Percentiles rank a stretch among this genome's conserved stretches.
Conservation (phyloP, 1,140 invertebrate genomes). For the Andricus grossulariae region DNA sequence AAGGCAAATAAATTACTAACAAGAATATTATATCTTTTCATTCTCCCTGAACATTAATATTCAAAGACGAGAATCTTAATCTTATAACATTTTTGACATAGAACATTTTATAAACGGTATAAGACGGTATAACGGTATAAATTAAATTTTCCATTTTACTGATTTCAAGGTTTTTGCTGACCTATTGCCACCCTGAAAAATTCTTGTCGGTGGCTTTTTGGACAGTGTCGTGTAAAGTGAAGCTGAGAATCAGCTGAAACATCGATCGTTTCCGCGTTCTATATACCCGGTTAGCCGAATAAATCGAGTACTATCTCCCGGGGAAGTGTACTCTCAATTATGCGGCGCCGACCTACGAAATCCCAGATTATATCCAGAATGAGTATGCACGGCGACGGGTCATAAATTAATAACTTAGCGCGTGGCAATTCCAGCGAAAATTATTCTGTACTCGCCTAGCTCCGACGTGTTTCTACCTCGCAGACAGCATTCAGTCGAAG, state of each 20-base stretch:
- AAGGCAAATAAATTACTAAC: too few relatives aligned
- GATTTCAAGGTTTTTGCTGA: not conserved
- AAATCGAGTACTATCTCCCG: conserved; percentile 54
- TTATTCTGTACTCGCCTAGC: conserved; percentile 39
- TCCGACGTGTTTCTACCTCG: conserved; percentile 31
- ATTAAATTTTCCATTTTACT: not conserved
- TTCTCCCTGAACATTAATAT: too few relatives aligned
- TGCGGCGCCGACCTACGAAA: conserved; percentile 51
- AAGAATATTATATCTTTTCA: too few relatives aligned
- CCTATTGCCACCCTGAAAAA: not conserved
- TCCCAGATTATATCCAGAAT: conserved; percentile 57
- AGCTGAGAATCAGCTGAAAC: conserved; percentile 53
- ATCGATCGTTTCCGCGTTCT: conserved; percentile 58
- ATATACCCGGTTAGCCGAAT: conserved; percentile 54
- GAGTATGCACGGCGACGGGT: conserved; percentile 49
- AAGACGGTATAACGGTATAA: too few relatives aligned
- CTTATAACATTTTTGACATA: too few relatives aligned
- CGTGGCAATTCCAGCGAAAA: conserved; percentile 52
- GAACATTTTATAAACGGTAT: too few relatives aligned
- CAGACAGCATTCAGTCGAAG: conserved; percentile 32
- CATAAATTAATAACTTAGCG: conserved; percentile 59
- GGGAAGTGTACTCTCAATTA: conserved; percentile 54
- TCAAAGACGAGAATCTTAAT: too few relatives aligned
- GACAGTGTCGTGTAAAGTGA: not conserved
- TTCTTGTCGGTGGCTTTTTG: not conserved